These are phyloP conservation scores for Noctilio leporinus DNA, from an alignment of 2,113 vertebrate species.

Conservation along the genomic window DNA sequence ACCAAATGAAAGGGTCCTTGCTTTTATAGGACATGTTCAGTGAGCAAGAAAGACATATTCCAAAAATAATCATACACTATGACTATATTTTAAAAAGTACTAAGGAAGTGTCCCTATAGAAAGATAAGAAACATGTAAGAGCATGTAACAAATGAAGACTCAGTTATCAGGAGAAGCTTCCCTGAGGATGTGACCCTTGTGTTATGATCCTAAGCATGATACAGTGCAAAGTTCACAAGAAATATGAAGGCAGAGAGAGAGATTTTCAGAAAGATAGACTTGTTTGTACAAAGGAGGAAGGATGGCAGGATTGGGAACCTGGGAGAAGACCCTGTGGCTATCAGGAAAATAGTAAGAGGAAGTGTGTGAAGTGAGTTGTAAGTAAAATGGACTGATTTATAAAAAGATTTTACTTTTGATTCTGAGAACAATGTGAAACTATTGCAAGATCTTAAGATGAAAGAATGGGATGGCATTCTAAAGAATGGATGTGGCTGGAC, in stretches of 20 bases:
- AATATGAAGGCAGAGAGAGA: background rate
- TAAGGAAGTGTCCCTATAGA: background rate
- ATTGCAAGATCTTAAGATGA: background rate
- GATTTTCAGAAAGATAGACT: background rate
- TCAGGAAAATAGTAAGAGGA: background rate
- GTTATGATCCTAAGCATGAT: background rate
- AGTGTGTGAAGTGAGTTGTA: background rate
- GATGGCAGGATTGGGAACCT: background rate
- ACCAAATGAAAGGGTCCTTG: background rate
- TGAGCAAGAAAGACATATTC: background rate
- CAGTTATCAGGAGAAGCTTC: background rate
- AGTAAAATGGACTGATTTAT: background rate
- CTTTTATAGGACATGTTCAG: background rate
- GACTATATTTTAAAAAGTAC: background rate
- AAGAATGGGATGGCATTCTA: background rate
- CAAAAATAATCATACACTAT: background rate
- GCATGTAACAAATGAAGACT: background rate
- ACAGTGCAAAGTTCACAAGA: background rate
- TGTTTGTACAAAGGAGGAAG: background rate
- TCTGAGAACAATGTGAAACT: background rate
- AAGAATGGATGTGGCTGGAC: background rate
- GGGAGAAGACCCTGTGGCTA: background rate
- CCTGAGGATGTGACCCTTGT: background rate
- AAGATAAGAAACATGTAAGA: background rate
- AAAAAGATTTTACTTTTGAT: background rate